These are phyloP conservation scores for Tineola bisselliella DNA, from an alignment of 2,888 invertebrate species.

Conservation along the genomic window DNA sequence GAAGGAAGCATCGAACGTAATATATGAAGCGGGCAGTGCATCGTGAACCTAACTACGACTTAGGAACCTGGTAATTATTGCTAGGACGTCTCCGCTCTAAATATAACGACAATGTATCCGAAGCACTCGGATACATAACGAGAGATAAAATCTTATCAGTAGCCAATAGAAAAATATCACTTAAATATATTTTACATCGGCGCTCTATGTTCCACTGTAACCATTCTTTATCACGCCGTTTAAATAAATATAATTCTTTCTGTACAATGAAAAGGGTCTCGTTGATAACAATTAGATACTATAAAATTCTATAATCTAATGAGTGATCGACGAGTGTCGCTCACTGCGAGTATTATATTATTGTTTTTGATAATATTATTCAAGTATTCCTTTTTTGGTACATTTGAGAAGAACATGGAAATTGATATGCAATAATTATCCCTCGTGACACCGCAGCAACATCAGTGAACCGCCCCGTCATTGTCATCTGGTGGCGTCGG, in stretches of 20 bases:
- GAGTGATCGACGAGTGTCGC: constrained; percentile 11
- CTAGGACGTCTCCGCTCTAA: constrained; percentile 32
- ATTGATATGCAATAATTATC: constrained; percentile 38
- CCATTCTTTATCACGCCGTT: constrained; percentile 23
- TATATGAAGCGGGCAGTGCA: constrained; percentile 64
- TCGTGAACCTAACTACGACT: constrained; percentile 66
- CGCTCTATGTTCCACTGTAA: constrained; percentile 18
- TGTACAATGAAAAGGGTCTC: constrained; percentile 14
- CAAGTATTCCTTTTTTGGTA: constrained; percentile 43
- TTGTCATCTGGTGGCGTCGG: constrained; percentile 13
- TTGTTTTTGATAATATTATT: not conserved
- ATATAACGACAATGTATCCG: constrained; percentile 30
- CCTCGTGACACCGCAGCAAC: constrained; percentile 20
- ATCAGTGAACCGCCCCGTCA: constrained; percentile 35
- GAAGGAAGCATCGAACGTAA: constrained; percentile 33
- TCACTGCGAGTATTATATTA: not conserved
- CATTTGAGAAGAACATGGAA: constrained; percentile 56
- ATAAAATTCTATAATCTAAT: constrained; percentile 8
- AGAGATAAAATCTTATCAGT: constrained; percentile 60
- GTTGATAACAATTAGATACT: constrained; percentile 11
- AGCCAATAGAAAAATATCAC: constrained; percentile 69
- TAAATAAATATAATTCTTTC: constrained; percentile 28
- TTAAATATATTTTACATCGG: constrained; percentile 56
- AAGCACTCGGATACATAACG: constrained; percentile 41
- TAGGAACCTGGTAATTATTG: constrained; percentile 69